phyloP scores from a whole-genome alignment of 1,140 invertebrate genomes.

The Achatina immaculata region DNA sequence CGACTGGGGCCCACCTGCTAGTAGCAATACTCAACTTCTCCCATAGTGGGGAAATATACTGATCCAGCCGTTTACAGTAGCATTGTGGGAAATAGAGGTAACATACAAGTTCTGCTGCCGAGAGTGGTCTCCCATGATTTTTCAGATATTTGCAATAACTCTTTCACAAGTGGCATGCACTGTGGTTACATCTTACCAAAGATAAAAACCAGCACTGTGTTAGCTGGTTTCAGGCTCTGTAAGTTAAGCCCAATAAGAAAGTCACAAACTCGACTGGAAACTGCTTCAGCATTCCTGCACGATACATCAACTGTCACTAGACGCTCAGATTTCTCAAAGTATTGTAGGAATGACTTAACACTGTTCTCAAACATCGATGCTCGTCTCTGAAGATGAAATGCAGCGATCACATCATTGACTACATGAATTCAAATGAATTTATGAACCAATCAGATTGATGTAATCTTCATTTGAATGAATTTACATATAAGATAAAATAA shows the following conservation, averaged over 20 bases:
- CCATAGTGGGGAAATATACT: too few species aligned
- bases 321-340: conserved; percentile 52
- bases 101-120: too few species aligned
- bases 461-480: background rate
- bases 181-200: conserved; percentile 66
- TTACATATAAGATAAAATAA: background rate
- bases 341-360: conserved; percentile 56
- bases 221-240: conserved; percentile 43
- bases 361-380: conserved; percentile 57
- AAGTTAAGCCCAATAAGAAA: conserved; percentile 54
- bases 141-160: too few species aligned
- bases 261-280: conserved; percentile 55
- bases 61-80: too few species aligned
- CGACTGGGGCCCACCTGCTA: too few species aligned
- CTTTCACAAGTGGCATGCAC: too few species aligned
- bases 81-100: too few species aligned
- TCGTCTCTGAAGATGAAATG: conserved; percentile 56
- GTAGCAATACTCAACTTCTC: too few species aligned
- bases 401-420: too few species aligned
- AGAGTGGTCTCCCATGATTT: too few species aligned
- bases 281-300: conserved; percentile 50
- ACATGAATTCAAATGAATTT: background rate
- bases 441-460: background rate
- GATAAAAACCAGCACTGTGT: conserved; percentile 58
- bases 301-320: conserved; percentile 61